These are phyloP conservation scores for Sciurus carolinensis DNA, from an alignment of 2,797 vertebrate species.

Conservation along the genomic window DNA sequence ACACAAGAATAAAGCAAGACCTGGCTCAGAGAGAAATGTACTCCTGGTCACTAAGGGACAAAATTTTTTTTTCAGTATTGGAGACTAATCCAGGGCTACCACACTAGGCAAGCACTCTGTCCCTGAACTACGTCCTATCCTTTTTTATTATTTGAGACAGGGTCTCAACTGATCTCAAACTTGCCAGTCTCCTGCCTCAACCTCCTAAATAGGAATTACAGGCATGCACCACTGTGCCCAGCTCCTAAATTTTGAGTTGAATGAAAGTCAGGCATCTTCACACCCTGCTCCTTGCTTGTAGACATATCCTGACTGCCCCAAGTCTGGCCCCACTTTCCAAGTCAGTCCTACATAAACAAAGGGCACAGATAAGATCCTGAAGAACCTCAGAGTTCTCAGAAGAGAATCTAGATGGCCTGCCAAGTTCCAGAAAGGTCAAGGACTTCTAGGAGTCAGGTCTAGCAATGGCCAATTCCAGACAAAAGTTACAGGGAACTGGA, in stretches of 20 bases:
- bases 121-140: not conserved
- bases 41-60: not conserved
- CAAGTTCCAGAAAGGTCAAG: slow-evolving; percentile 62
- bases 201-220: not conserved
- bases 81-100: not conserved
- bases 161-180: not conserved
- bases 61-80: not conserved
- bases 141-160: not conserved
- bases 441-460: not conserved
- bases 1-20: slow-evolving; percentile 29
- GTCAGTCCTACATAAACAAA: not conserved
- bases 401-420: not conserved
- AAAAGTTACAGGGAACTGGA: slow-evolving; percentile 43
- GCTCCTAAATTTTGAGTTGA: not conserved
- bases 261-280: slow-evolving; percentile 28
- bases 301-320: not conserved
- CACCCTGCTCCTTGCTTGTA: not conserved
- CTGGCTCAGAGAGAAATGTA: not conserved
- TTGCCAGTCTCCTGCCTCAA: not conserved
- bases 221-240: not conserved
- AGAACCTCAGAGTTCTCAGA: slow-evolving; percentile 10
- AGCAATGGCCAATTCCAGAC: slow-evolving; percentile 35
- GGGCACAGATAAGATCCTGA: not conserved
- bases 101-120: not conserved
- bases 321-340: slow-evolving; percentile 8